phyloP scores from a whole-genome alignment of 2,113 vertebrate genomes.

The Microtus pennsylvanicus region DNA sequence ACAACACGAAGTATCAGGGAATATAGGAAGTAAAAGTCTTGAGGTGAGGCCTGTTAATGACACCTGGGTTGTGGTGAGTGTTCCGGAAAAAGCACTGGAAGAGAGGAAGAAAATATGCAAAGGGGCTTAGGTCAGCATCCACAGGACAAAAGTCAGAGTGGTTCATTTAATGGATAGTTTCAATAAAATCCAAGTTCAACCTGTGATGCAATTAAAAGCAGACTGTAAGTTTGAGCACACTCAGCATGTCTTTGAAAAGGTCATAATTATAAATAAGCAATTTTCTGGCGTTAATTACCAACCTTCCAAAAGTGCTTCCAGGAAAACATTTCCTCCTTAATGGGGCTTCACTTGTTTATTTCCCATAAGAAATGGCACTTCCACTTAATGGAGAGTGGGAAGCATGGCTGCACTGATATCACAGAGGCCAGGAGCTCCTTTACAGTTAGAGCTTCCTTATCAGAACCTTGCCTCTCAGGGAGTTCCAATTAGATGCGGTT shows the following conservation, averaged over 20 bases:
- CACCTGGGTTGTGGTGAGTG: neutral
- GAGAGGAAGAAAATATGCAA: slow-evolving; percentile 29
- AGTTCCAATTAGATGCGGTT: neutral
- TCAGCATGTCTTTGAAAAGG: slow-evolving; percentile 59
- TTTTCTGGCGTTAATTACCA: slow-evolving; percentile 59
- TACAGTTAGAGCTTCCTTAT: neutral
- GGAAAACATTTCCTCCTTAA: neutral
- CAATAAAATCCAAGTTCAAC: slow-evolving; percentile 27
- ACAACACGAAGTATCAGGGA: slow-evolving; percentile 5
- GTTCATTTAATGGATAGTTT: neutral
- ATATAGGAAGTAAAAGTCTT: neutral
- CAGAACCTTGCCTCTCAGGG: neutral
- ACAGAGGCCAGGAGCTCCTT: neutral
- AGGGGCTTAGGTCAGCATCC: neutral
- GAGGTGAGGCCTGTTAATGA: neutral
- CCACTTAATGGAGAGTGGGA: neutral
- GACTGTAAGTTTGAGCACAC: slow-evolving; percentile 25
- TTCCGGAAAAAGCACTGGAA: neutral
- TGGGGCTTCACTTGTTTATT: slow-evolving; percentile 5
- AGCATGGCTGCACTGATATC: neutral
- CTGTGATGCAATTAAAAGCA: neutral
- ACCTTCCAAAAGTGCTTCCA: slow-evolving; percentile 51
- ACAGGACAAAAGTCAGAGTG: slow-evolving; percentile 32
- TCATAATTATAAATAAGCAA: slow-evolving; percentile 42
- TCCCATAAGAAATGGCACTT: slow-evolving; percentile 43